Conservation (phyloP, 1,140 invertebrate species). For the Saxidomus purpurata region DNA sequence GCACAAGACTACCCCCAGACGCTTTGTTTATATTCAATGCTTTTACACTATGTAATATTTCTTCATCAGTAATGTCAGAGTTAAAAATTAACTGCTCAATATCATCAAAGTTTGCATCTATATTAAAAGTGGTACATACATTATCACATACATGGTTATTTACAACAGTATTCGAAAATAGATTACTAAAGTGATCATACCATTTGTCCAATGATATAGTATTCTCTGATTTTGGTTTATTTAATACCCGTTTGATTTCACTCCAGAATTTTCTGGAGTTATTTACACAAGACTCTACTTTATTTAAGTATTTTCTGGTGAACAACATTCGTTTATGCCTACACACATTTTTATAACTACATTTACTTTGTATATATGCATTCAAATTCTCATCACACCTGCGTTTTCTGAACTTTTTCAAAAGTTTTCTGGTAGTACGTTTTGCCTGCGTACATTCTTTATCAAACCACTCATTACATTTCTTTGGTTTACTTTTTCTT, state of each 20-base stretch:
- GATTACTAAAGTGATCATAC: constrained; percentile 4
- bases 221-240: neutral
- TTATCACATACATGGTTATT: neutral
- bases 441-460: neutral
- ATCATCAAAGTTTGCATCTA: constrained; percentile 10
- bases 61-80: too few relatives aligned
- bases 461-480: neutral
- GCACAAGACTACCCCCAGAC: too few relatives aligned
- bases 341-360: constrained; percentile 18
- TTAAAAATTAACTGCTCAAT: constrained; percentile 18
- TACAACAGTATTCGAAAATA: neutral
- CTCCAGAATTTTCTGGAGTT: neutral
- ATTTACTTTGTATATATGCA: neutral
- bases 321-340: neutral
- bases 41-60: too few relatives aligned
- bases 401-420: too few relatives aligned
- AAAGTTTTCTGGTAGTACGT: neutral
- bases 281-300: neutral
- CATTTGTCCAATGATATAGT: neutral
- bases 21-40: too few relatives aligned
- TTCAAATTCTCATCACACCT: neutral
- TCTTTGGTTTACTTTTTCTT: neutral
- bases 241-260: neutral
- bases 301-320: neutral
- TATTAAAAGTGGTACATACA: neutral